phyloP scores from a whole-genome alignment of 2,113 vertebrate genomes.

The Nannobrachium achirus region DNA sequence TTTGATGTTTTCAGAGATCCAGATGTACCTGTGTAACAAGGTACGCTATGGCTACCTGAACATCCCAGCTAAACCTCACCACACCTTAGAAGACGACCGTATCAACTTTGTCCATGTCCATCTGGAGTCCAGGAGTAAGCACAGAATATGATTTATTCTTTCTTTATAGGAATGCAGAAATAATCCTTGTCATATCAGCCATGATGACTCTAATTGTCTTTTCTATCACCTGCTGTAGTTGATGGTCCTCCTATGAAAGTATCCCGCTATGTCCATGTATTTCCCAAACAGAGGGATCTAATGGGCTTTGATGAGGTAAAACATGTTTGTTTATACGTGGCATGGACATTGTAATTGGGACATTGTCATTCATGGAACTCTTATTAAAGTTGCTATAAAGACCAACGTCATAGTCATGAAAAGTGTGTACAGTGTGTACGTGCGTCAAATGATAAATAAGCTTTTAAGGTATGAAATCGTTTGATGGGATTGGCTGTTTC shows the following conservation, averaged over 20 bases:
- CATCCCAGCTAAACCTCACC: constrained; percentile 86
- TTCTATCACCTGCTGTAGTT: constrained; percentile 75
- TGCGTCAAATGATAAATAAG: too few species aligned
- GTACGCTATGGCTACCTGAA: constrained; percentile 91
- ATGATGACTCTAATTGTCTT: not conserved
- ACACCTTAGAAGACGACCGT: constrained; percentile 86
- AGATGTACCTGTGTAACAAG: constrained; percentile 89
- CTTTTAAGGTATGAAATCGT: too few species aligned
- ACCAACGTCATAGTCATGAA: too few species aligned
- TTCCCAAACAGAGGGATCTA: constrained; percentile 85
- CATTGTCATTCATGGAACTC: too few species aligned
- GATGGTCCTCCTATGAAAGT: constrained; percentile 88
- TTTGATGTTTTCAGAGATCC: constrained; percentile 74
- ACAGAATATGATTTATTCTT: not conserved
- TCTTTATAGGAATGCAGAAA: not conserved
- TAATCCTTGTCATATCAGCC: not conserved
- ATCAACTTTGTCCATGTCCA: constrained; percentile 92
- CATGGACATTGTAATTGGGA: too few species aligned
- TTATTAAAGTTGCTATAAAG: too few species aligned
- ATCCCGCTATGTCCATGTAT: constrained; percentile 83
- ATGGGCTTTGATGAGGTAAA: constrained; percentile 94
- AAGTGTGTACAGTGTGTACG: too few species aligned
- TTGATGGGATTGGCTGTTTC: too few species aligned
- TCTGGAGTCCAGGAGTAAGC: constrained; percentile 90
- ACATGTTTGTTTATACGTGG: not conserved